phyloP scores from a whole-genome alignment of 1,140 invertebrate species.

The Papilio polyxenes region DNA sequence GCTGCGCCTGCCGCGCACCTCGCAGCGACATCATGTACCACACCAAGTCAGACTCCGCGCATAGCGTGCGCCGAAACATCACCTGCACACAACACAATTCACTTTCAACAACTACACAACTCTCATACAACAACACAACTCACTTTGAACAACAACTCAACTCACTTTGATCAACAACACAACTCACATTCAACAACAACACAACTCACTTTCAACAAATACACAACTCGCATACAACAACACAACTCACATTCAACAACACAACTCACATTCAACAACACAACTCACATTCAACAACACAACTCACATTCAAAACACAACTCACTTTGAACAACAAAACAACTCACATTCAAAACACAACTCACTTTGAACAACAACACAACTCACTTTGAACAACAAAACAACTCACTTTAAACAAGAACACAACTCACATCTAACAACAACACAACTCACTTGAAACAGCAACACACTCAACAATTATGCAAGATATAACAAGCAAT shows the following conservation, averaged over 20 bases:
- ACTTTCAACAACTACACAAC: background rate
- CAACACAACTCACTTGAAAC: background rate
- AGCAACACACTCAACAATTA: background rate
- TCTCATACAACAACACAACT: background rate
- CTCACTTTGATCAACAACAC: background rate
- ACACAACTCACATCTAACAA: too few species aligned
- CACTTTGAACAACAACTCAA: background rate
- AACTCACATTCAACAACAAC: background rate
- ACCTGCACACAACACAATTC: conserved; percentile 47
- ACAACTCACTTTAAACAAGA: background rate
- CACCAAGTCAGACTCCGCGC: conserved; percentile 84
- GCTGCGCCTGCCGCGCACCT: conserved; percentile 75
- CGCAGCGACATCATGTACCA: conserved; percentile 75
- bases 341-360: background rate
- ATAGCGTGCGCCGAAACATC: conserved; percentile 62
- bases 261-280: background rate
- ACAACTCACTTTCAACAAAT: background rate
- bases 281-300: background rate
- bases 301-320: background rate
- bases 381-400: background rate
- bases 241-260: background rate
- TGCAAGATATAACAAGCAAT: too few species aligned
- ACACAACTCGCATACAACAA: background rate
- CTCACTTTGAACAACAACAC: background rate
- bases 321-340: background rate